A percentile compares a stretch with the other conserved stretches of the same genome.
Evolutionary conservation across 2,797 vertebrate species (phyloP).

Genomic region (Dendrocincla fuliginosa): DNA sequence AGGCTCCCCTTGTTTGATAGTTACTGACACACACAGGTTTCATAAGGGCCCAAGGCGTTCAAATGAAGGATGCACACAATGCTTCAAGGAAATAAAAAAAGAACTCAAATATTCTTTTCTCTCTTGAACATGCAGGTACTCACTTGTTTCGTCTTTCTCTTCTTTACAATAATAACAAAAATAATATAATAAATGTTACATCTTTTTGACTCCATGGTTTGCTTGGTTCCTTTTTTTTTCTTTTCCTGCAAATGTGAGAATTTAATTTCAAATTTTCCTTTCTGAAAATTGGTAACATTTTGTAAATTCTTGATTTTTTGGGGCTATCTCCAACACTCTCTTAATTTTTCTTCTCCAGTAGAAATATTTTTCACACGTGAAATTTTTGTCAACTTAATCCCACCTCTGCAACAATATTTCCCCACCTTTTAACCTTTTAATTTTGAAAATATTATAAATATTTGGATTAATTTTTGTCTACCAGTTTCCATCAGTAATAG

Average conservation of each 20-base stretch:
- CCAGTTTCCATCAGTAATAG: background rate
- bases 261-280: background rate
- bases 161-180: background rate
- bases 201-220: background rate
- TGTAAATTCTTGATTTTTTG: background rate
- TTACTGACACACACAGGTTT: background rate
- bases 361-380: background rate
- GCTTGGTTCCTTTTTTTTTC: background rate
- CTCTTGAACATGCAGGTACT: background rate
- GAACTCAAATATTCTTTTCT: background rate
- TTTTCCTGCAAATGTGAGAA: background rate
- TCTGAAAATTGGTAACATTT: background rate
- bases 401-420: background rate
- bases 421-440: background rate
- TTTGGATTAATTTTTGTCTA: conserved; percentile 34
- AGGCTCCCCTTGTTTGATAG: background rate
- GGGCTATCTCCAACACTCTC: background rate
- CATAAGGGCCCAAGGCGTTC: background rate
- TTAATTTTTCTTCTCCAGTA: background rate
- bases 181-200: background rate
- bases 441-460: conserved; percentile 37
- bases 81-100: background rate
- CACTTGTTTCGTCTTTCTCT: background rate
- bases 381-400: background rate
- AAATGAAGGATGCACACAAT: background rate